Conservation (phyloP, 2,797 vertebrate species). For the Catamblyrhynchus diadema region DNA sequence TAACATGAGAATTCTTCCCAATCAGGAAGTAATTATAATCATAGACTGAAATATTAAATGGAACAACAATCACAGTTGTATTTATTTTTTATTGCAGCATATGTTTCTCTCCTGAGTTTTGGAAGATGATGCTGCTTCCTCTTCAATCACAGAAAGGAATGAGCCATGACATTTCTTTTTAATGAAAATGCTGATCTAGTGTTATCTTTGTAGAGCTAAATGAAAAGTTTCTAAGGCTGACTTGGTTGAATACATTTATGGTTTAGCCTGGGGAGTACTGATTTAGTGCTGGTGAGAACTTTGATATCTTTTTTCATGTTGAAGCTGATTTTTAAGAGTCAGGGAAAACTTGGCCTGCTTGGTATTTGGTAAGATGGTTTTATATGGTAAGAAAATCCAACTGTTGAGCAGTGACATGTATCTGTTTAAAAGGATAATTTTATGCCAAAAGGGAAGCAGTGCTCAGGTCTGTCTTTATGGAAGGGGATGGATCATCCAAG, state of each 20-base stretch:
- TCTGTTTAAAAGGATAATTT: neutral
- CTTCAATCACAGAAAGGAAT: slow-evolving; percentile 45
- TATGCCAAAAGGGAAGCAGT: neutral
- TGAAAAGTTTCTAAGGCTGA: neutral
- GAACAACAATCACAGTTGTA: slow-evolving; percentile 27
- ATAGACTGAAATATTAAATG: slow-evolving; percentile 33
- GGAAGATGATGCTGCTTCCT: slow-evolving; percentile 15
- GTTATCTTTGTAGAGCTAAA: slow-evolving; percentile 5
- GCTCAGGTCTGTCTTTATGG: neutral
- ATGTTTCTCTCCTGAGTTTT: slow-evolving; percentile 41
- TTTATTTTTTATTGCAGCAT: slow-evolving; percentile 38
- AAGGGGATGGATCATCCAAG: neutral
- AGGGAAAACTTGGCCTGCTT: neutral
- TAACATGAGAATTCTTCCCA: neutral
- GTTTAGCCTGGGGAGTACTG: neutral
- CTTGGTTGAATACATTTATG: neutral
- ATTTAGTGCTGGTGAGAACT: neutral
- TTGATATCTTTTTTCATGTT: neutral
- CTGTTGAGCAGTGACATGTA: neutral
- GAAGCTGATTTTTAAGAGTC: neutral
- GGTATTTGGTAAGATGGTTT: neutral
- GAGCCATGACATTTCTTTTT: slow-evolving; percentile 47
- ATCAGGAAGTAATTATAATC: slow-evolving; percentile 39
- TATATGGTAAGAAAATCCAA: neutral
- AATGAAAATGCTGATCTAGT: slow-evolving; percentile 54